Percentiles rank a stretch among this genome's conserved stretches.
These are phyloP conservation scores for Nebria ingens DNA, from an alignment of 1,140 invertebrate species.

Conservation along the genomic window DNA sequence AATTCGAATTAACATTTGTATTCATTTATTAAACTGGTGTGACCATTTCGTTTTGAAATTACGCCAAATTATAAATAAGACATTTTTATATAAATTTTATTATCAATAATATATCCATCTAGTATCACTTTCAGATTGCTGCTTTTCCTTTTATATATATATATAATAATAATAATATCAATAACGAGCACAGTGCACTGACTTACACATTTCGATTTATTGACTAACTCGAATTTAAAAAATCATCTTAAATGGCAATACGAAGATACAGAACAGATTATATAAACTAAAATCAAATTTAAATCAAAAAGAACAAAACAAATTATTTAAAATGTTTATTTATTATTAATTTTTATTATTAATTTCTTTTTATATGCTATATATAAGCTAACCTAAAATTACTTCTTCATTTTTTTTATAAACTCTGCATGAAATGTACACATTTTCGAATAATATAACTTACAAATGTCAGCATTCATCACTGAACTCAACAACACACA, in stretches of 20 bases:
- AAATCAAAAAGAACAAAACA: neutral
- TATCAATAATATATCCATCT: conserved; percentile 5
- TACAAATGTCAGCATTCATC: conserved; percentile 10
- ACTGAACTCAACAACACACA: conserved; percentile 7
- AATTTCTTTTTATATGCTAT: neutral
- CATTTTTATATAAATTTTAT: neutral
- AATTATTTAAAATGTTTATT: neutral
- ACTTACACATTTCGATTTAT: neutral
- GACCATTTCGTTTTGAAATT: neutral
- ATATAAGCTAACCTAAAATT: neutral
- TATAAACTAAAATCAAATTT: neutral
- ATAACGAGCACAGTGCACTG: neutral
- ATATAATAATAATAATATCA: neutral
- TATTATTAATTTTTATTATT: neutral
- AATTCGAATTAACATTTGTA: too few relatives aligned
- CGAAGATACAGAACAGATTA: neutral
- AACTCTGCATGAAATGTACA: conserved; percentile 11
- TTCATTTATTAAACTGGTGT: too few relatives aligned
- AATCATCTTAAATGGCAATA: conserved; percentile 5
- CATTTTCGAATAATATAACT: conserved; percentile 10
- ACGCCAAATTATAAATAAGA: neutral
- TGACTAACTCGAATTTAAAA: neutral
- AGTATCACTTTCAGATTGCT: conserved; percentile 1
- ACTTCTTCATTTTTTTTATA: conserved; percentile 1
- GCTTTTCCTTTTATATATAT: neutral